phyloP scores from a whole-genome alignment of 2,888 invertebrate species.

The Pomacea canaliculata region DNA sequence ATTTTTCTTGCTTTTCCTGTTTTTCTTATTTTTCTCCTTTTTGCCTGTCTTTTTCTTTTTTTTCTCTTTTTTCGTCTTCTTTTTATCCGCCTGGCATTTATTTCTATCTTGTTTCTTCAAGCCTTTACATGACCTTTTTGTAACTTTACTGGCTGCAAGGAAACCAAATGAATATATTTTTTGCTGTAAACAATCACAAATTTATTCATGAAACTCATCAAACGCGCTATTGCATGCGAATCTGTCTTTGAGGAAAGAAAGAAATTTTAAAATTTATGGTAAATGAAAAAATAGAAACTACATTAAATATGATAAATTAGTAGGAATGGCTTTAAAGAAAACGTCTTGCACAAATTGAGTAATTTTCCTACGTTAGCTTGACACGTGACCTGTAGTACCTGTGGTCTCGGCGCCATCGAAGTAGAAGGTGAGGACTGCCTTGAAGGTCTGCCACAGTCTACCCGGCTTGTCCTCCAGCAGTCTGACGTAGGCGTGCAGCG shows the following conservation, averaged over 20 bases:
- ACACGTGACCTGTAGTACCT: too few species aligned
- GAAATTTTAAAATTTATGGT: too few species aligned
- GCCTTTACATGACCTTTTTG: too few species aligned
- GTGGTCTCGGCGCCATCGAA: not conserved
- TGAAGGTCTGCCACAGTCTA: constrained; percentile 17
- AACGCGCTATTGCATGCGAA: too few species aligned
- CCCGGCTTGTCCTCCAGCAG: constrained; percentile 13
- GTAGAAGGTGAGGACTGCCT: constrained; percentile 8
- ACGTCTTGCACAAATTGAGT: too few species aligned
- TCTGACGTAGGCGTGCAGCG: constrained; percentile 7
- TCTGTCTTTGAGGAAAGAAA: too few species aligned
- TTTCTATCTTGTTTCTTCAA: not conserved
- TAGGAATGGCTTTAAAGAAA: not conserved
- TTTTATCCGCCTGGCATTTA: not conserved
- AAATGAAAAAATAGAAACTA: too few species aligned
- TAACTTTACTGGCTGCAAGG: too few species aligned
- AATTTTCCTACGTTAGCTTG: too few species aligned
- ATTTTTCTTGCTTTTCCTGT: constrained; percentile 1
- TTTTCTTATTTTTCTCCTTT: not conserved
- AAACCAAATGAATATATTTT: too few species aligned
- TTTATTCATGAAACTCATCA: too few species aligned
- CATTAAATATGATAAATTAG: not conserved
- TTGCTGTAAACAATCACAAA: too few species aligned
- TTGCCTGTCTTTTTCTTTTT: not conserved
- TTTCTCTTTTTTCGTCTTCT: not conserved